phyloP scores from a whole-genome alignment of 2,113 vertebrate genomes.

The Odocoileus hemionus region DNA sequence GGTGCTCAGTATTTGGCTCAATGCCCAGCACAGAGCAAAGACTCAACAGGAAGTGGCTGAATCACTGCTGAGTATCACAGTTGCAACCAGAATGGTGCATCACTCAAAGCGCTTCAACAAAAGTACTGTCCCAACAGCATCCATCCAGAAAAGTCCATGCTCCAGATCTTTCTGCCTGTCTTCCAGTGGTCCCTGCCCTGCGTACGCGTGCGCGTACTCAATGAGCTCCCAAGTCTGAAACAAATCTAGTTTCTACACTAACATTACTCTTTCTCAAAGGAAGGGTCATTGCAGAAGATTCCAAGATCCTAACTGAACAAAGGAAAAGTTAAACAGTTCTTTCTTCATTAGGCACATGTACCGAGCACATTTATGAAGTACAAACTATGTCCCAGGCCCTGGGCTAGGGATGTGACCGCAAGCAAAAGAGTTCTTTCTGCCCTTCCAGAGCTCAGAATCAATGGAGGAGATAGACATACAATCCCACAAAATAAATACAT shows the following conservation, averaged over 20 bases:
- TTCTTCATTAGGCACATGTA: background rate
- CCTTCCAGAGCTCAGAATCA: background rate
- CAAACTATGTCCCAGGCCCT: background rate
- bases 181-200: background rate
- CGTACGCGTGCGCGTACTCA: background rate
- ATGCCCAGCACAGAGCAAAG: background rate
- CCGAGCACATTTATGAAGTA: background rate
- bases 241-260: background rate
- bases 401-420: background rate
- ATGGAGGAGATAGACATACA: background rate
- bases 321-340: background rate
- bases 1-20: background rate
- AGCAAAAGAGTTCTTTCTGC: background rate
- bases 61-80: background rate
- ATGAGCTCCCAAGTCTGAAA: background rate
- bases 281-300: background rate
- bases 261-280: background rate
- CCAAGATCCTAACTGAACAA: background rate
- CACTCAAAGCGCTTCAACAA: background rate
- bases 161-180: background rate
- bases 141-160: background rate
- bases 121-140: background rate
- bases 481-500: background rate
- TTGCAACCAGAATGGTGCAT: background rate
- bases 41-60: background rate